Evolutionary conservation across 2,797 vertebrate genomes (phyloP), one percentile per base, ranked within the genome.

Genomic region (Margarornis squamiger): DNA sequence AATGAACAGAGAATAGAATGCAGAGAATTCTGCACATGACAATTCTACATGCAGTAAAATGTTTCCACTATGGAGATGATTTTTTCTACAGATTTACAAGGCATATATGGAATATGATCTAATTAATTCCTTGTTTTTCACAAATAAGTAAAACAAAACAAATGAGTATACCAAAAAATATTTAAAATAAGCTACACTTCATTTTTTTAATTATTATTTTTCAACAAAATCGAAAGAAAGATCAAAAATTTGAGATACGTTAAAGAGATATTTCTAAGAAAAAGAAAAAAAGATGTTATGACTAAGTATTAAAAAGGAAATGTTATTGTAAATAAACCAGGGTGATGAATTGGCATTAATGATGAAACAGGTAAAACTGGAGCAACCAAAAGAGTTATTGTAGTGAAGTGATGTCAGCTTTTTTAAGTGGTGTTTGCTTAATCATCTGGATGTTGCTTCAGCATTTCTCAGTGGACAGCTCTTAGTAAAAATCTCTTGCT

Each of bases 231-330:
- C n/a, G 7, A 70, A 59, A 57, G 19, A 66, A 59, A 22, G 6
- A 15, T 17, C 1, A 57, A n/a, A 77, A 78, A 51, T 3, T 23
- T 51, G 30, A 78, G 15, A 32, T 52, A 7, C 39, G 3, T 3
- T 63, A 36, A 43, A 36, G 48, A 88, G 24, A 22, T n/a, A 65
- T 21, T 36, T 36, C 22, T n/a, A 21, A 2, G 6, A 30, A 2
- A 4, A 23, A 19, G 30, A 2, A 4, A 23, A 49, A 49, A 51
- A 38, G 1, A 22, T n/a, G 2, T n/a, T 14, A 11, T 36, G 22
- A 67, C 4, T 39, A 83, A 72, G 2, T 39, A 72, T 36, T 61
- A 36, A 78, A 71, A 43, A 4, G 1, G 4, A 67, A 26, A 46
- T n/a, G 0, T 9, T 62, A 23, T 26, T 8, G 12, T 8, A 41